Evolutionary conservation across 2,888 invertebrate species (phyloP), one percentile per base, ranked within the genome.

Genomic region (Lasioglossum zephyrum): DNA sequence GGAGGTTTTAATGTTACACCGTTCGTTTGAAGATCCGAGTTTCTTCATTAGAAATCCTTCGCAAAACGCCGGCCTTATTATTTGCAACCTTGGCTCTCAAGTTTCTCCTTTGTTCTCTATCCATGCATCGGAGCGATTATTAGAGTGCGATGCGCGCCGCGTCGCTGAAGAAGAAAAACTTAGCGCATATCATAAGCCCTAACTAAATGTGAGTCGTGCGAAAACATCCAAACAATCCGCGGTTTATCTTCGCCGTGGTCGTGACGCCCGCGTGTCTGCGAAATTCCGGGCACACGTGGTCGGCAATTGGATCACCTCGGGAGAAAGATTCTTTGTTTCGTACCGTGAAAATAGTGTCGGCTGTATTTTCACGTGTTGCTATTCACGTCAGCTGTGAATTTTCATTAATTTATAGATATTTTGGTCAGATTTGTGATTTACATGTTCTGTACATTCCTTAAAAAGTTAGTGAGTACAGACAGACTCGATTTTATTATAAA

Each of bases 141-240:
- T 79, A 66, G 41, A 31, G 47, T 26, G 31, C 18, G 16, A 44
- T 26, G 53, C 26, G 31, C 13, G 13, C 39, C 18, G 8, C 11
- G 53, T 22, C 70, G 70, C 13, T 5, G 49, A 18, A 26, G 39
- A 31, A 31, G 6, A 73, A 47, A 49, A 81, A 49, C 22, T 22
- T 49, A 49, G 57, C 69, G 60, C 31, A 16, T 57, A 78, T 78
- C 60, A 36, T 74, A 74, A 70, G 16, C 31, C 36, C 31, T 85
- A 79, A 84, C 73, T 76, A 79, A 79, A 85, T 85, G 85, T 47
- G 79, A 79, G 78, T 85, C 85, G 79, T 73, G 85, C 79, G 85
- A 85, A 85, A 85, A 76, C 66, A 79, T 74, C 39, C 53, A 72
- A 53, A 74, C 77, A 70, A 83, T 77, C 60, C 69, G 5, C n/a